Evolutionary conservation across 1,140 invertebrate genomes (phyloP).

Genomic region (Drosophila repleta): DNA sequence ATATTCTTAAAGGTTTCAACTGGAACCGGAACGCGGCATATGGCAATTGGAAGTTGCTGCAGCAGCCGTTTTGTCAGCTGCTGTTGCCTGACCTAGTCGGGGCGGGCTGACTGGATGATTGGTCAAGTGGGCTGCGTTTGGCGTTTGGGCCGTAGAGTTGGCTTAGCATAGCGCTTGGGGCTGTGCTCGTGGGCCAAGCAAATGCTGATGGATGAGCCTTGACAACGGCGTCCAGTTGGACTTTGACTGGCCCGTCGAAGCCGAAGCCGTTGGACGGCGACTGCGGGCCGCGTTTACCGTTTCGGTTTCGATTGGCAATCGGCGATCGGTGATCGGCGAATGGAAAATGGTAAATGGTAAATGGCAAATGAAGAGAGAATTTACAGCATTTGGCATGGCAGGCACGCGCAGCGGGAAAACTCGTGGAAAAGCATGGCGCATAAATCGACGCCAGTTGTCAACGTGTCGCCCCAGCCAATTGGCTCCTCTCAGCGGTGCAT

Average conservation of each 20-base stretch:
- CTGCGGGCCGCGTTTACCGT: slow-evolving; percentile 54
- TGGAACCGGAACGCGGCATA: too few species aligned
- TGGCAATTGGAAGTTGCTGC: too few species aligned
- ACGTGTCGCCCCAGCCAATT: slow-evolving; percentile 49
- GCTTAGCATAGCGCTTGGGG: neutral
- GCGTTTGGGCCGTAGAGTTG: neutral
- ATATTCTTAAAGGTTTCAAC: neutral
- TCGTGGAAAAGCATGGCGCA: slow-evolving; percentile 48
- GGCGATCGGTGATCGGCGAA: neutral
- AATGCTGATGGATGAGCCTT: slow-evolving; percentile 39
- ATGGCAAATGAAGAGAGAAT: slow-evolving; percentile 22
- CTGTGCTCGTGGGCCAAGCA: slow-evolving; percentile 11
- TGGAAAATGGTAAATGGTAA: neutral
- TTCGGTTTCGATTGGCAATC: slow-evolving; percentile 52
- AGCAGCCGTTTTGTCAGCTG: neutral
- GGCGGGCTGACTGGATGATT: slow-evolving; percentile 15
- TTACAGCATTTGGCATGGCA: slow-evolving; percentile 37
- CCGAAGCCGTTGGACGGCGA: slow-evolving; percentile 11
- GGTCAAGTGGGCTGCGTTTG: slow-evolving; percentile 3
- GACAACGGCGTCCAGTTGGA: slow-evolving; percentile 19
- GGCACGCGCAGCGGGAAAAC: slow-evolving; percentile 52
- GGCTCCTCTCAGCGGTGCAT: slow-evolving; percentile 32
- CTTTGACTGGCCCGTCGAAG: neutral
- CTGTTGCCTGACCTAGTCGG: slow-evolving; percentile 20
- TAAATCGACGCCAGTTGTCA: slow-evolving; percentile 68